phyloP scores from a whole-genome alignment of 2,797 vertebrate genomes.

The Thunnus albacares region DNA sequence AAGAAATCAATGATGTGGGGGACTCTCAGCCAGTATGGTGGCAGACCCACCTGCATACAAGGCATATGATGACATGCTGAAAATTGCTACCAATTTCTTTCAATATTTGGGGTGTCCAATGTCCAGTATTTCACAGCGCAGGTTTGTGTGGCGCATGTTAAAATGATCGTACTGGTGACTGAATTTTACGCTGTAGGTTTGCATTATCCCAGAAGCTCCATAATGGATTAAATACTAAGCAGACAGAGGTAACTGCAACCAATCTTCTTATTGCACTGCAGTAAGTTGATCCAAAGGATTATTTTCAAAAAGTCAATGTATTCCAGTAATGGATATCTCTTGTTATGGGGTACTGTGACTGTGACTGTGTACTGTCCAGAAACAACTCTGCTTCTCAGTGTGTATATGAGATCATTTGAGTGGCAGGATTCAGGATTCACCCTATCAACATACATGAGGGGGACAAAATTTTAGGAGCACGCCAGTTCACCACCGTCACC shows the following conservation, averaged over 20 bases:
- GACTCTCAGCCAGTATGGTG: slow-evolving; percentile 50
- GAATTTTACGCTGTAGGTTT: slow-evolving; percentile 29
- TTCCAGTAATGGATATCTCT: slow-evolving; percentile 54
- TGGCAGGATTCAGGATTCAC: neutral
- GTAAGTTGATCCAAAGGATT: slow-evolving; percentile 59
- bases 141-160: slow-evolving; percentile 12
- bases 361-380: slow-evolving; percentile 20
- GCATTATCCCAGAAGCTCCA: slow-evolving; percentile 24
- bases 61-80: slow-evolving; percentile 29
- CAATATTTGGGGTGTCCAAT: neutral
- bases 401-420: neutral
- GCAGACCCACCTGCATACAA: slow-evolving; percentile 57
- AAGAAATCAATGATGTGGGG: slow-evolving; percentile 73
- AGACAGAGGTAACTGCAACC: slow-evolving; percentile 47
- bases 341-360: slow-evolving; percentile 30
- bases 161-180: slow-evolving; percentile 38
- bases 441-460: neutral
- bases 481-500: too few species aligned
- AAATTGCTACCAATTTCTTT: neutral
- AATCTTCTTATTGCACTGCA: slow-evolving; percentile 40
- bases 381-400: slow-evolving; percentile 13
- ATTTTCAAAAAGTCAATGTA: slow-evolving; percentile 58
- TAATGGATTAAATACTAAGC: slow-evolving; percentile 51
- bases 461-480: too few species aligned
- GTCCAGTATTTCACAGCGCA: neutral